Evolutionary conservation across 2,113 vertebrate genomes (phyloP), one percentile per base, ranked within the genome.

Genomic region (Hoplias malabaricus): DNA sequence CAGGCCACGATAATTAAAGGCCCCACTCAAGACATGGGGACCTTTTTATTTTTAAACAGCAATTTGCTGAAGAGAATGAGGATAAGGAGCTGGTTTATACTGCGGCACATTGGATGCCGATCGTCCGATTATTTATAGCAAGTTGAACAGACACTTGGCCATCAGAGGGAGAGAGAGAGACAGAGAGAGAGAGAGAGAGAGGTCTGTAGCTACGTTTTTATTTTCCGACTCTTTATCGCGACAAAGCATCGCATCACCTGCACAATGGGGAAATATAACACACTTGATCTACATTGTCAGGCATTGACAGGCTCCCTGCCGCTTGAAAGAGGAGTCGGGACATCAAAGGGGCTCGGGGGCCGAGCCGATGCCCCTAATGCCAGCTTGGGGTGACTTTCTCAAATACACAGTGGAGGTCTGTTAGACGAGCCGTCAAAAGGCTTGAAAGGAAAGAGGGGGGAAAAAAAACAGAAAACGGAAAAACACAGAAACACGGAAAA

Each of bases 201-300:
- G 42, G 31, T 59, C 36, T 29, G 25, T 10, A 62, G n/a, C n/a
- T n/a, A n/a, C n/a, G n/a, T n/a, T 59, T 67, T 81, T 71, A 70
- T 73, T 70, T 77, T 74, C 59, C 27, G 65, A 69, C 21, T 33
- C 27, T 16, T 53, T 79, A 69, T 81, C 53, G 25, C 31, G 50
- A 73, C 65, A 25, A 73, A 82, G 33, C 73, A 76, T 74, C 77
- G 54, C 59, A 56, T 82, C 77, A 84, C 73, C 73, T 73, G 46
- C 68, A 69, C 81, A 79, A 65, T 57, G 11, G 79, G 70, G 76
- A 75, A 75, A 69, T 78, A 62, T 69, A 59, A 61, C 43, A 66
- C 71, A 83, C 63, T 78, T 53, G 82, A 77, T 80, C 77, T 80
- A 73, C 73, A 73, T 70, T 82, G 84, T 76, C 78, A 80, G 38